Evolutionary conservation across 2,113 vertebrate species (phyloP).

Genomic region (Ranitomeya imitator): DNA sequence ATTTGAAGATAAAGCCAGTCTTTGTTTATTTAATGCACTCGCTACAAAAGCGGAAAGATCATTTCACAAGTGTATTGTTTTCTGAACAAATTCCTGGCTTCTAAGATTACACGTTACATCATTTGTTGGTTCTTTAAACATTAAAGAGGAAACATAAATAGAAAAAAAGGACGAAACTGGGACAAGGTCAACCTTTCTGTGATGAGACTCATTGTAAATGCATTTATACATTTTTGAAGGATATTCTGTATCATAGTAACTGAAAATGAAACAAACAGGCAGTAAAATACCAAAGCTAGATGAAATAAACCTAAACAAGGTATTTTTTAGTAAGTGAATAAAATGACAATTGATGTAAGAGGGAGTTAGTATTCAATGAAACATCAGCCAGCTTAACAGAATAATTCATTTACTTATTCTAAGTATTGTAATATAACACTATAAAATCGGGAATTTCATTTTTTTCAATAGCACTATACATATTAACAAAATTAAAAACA

Average conservation of each 20-base stretch:
- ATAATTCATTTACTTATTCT: background rate
- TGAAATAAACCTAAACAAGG: constrained; percentile 8
- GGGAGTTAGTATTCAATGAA: background rate
- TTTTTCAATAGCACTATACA: background rate
- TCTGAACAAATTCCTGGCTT: constrained; percentile 20
- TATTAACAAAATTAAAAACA: constrained; percentile 25
- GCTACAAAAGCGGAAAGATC: constrained; percentile 44
- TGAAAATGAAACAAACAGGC: constrained; percentile 35
- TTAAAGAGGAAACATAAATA: constrained; percentile 46
- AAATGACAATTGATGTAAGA: background rate
- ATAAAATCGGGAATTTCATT: background rate
- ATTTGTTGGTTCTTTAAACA: constrained; percentile 45
- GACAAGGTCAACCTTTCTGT: constrained; percentile 41
- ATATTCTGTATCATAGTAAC: constrained; percentile 21
- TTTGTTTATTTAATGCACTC: constrained; percentile 48
- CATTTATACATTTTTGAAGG: constrained; percentile 38
- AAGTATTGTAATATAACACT: constrained; percentile 4
- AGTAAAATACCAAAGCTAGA: constrained; percentile 5
- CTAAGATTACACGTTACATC: constrained; percentile 30
- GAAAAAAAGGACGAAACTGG: constrained; percentile 23
- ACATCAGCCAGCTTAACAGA: background rate
- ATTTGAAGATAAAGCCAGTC: constrained; percentile 41
- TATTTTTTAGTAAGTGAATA: background rate
- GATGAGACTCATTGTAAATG: constrained; percentile 38
- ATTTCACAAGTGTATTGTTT: constrained; percentile 51